Conservation (phyloP, 92 coral and sea anemone genomes). For the Ricordea florida region DNA sequence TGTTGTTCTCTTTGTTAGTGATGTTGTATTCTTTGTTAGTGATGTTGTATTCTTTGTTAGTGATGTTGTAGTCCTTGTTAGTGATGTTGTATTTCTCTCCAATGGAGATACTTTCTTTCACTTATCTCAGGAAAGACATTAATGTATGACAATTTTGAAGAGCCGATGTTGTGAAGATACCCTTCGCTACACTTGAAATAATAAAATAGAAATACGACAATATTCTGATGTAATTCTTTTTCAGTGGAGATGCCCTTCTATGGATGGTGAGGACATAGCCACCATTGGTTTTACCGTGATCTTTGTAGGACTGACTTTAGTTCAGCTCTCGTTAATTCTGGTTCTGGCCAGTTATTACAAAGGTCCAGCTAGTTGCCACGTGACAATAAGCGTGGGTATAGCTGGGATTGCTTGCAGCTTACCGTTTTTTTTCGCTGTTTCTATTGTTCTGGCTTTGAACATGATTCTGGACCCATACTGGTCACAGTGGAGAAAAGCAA, state of each 20-base stretch:
- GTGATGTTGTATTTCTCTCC: no score
- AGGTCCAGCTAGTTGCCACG: not conserved
- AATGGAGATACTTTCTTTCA: no score
- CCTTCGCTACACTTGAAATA: no score
- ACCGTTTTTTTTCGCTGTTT: slow-evolving; percentile 11
- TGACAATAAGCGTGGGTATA: slow-evolving; percentile 4
- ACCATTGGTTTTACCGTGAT: slow-evolving; percentile 10
- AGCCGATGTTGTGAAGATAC: no score
- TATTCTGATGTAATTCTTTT: not conserved
- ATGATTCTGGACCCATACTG: slow-evolving; percentile 5
- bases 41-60: no score
- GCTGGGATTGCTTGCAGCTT: slow-evolving; percentile 21
- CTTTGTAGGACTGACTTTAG: slow-evolving; percentile 14
- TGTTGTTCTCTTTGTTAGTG: no score
- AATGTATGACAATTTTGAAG: no score
- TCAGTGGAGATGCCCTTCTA: slow-evolving; percentile 39
- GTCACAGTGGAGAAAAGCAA: slow-evolving; percentile 16
- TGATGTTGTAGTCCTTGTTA: no score
- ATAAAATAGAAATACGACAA: no score
- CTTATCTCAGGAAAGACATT: no score
- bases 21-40: no score
- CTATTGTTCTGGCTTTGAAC: slow-evolving; percentile 7
- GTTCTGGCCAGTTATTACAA: slow-evolving; percentile 5
- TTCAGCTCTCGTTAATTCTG: slow-evolving; percentile 9
- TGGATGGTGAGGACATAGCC: slow-evolving; percentile 26